Evolutionary conservation across 2,797 vertebrate species (phyloP).

Genomic region (Macroramphosus scolopax): DNA sequence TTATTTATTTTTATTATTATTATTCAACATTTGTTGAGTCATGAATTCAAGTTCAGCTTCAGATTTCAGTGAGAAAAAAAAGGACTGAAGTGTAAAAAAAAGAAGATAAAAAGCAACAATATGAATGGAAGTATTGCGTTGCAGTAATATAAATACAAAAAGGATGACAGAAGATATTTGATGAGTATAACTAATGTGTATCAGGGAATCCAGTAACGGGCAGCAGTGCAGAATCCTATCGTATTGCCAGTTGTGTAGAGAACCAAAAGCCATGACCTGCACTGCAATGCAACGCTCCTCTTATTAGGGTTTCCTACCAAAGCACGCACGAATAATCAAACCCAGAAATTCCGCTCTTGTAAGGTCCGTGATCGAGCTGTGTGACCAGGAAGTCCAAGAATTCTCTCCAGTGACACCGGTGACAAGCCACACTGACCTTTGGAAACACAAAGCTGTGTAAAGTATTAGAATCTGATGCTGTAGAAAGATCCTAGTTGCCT

Average conservation of each 20-base stretch:
- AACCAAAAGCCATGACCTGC: slow-evolving; percentile 78
- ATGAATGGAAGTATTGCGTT: too few relatives aligned
- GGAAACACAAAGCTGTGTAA: slow-evolving; percentile 92
- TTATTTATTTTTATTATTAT: too few relatives aligned
- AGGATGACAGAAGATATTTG: slow-evolving; percentile 13
- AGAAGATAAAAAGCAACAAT: slow-evolving; percentile 1
- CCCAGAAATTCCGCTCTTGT: too few relatives aligned
- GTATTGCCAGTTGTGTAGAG: slow-evolving; percentile 35
- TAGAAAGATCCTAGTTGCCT: slow-evolving; percentile 99
- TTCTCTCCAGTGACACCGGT: slow-evolving; percentile 67
- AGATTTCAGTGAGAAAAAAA: slow-evolving; percentile 52
- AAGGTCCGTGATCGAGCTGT: slow-evolving; percentile 66
- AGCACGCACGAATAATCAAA: slow-evolving; percentile 59
- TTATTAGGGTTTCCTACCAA: slow-evolving; percentile 69
- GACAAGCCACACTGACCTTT: slow-evolving; percentile 88
- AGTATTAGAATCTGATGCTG: slow-evolving; percentile 98
- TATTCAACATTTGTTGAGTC: too few relatives aligned
- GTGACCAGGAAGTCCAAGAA: slow-evolving; percentile 78
- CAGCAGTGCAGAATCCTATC: slow-evolving; percentile 60
- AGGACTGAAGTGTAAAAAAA: slow-evolving; percentile 22
- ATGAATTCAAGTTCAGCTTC: slow-evolving; percentile 64
- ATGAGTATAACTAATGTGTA: too few relatives aligned
- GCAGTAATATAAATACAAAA: slow-evolving; percentile 11
- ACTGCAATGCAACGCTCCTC: slow-evolving; percentile 62
- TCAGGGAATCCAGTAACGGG: slow-evolving; percentile 58